Conservation (phyloP, 1,140 invertebrate genomes). For the Stenopsyche tienmushanensis region DNA sequence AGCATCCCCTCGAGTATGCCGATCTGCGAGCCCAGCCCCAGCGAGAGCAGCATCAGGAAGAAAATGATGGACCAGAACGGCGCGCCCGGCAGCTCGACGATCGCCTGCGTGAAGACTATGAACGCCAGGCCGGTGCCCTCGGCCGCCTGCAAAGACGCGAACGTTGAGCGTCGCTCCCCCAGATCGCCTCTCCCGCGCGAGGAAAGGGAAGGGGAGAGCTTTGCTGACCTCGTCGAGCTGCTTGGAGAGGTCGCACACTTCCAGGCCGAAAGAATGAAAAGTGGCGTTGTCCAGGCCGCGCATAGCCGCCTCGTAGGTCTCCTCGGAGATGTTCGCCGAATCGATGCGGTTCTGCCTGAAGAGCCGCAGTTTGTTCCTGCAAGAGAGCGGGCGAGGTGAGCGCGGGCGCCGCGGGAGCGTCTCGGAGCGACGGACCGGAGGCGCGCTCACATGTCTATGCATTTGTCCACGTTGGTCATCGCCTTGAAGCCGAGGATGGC, state of each 20-base stretch:
- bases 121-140: conserved; percentile 91
- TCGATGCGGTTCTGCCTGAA: conserved; percentile 54
- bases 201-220: too few species aligned
- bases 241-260: conserved; percentile 66
- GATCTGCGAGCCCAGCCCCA: conserved; percentile 89
- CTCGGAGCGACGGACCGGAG: too few species aligned
- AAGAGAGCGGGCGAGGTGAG: conserved; percentile 39
- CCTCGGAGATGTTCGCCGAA: conserved; percentile 54
- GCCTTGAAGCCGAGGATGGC: conserved; percentile 87
- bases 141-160: conserved; percentile 69
- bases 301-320: conserved; percentile 57
- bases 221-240: conserved; percentile 76
- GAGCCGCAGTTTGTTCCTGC: conserved; percentile 63
- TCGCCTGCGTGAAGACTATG: conserved; percentile 90
- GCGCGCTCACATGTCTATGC: conserved; percentile 71
- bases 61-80: conserved; percentile 93
- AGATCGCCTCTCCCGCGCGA: neutral
- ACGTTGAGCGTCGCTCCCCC: too few species aligned
- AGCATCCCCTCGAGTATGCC: conserved; percentile 91
- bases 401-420: too few species aligned
- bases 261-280: conserved; percentile 53
- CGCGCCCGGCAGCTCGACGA: conserved; percentile 83
- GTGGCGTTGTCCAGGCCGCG: conserved; percentile 48
- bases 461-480: conserved; percentile 76
- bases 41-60: conserved; percentile 87